Percentiles rank a stretch among this genome's conserved stretches.
phyloP scores from a whole-genome alignment of 2,113 vertebrate genomes.

The Microcebus tavaratra region DNA sequence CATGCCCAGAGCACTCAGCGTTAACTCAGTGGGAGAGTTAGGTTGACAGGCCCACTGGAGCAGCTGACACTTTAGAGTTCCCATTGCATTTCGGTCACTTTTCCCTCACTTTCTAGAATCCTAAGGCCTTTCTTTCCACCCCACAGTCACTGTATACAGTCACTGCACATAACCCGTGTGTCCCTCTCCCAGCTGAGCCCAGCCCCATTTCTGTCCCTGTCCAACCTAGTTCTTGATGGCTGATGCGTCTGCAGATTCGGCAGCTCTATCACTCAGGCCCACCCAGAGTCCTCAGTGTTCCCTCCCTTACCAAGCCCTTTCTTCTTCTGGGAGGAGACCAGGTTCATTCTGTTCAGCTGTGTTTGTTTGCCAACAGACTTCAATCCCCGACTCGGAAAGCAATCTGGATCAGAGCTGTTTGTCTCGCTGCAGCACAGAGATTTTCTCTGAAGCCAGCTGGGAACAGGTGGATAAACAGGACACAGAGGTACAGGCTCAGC shows the following conservation, averaged over 20 bases:
- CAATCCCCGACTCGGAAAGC: conserved; percentile 95
- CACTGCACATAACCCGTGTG: background rate
- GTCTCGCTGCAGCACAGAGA: conserved; percentile 98
- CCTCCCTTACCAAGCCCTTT: conserved; percentile 41
- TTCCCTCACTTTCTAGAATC: background rate
- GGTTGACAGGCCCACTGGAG: background rate
- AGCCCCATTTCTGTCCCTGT: conserved; percentile 16
- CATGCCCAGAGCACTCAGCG: background rate
- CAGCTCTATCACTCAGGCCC: background rate
- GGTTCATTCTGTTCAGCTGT: conserved; percentile 85
- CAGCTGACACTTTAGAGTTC: background rate
- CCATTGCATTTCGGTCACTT: background rate
- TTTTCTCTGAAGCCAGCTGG: conserved; percentile 99
- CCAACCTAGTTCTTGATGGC: background rate
- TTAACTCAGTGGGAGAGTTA: conserved; percentile 14
- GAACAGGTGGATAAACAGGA: conserved; percentile 99
- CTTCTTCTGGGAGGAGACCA: conserved; percentile 67
- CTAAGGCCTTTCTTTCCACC: background rate
- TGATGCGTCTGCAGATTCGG: background rate
- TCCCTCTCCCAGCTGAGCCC: conserved; percentile 26
- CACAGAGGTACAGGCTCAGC: conserved; percentile 92
- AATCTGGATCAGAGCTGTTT: conserved; percentile 97
- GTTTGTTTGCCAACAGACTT: conserved; percentile 93
- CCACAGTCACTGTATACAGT: background rate
- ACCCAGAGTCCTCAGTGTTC: background rate